Evolutionary conservation across 2,113 vertebrate genomes (phyloP).

Genomic region (Clarias batrachus): DNA sequence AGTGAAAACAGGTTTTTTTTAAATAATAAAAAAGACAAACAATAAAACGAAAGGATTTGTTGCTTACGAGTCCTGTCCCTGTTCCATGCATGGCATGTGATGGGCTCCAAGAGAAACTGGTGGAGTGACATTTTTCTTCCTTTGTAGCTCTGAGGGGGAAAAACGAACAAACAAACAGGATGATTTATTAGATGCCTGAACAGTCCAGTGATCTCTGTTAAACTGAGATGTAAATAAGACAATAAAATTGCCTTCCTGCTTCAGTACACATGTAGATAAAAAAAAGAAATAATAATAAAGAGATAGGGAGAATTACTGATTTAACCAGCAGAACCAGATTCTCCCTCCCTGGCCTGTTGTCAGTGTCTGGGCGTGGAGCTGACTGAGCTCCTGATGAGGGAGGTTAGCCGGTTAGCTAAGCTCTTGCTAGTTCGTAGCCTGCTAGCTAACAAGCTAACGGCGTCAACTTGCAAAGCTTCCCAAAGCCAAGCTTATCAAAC

Average conservation of each 20-base stretch:
- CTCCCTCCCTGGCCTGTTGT: background rate
- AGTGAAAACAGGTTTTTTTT: background rate
- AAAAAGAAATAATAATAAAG: too few relatives aligned
- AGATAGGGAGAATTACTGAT: background rate
- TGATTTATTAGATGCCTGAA: background rate
- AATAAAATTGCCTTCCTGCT: background rate
- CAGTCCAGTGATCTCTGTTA: background rate
- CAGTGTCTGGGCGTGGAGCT: slow-evolving; percentile 50
- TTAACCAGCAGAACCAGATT: slow-evolving; percentile 37
- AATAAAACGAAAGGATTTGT: background rate
- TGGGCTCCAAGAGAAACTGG: slow-evolving; percentile 96
- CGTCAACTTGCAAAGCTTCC: background rate
- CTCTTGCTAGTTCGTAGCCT: background rate
- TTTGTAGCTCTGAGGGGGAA: slow-evolving; percentile 30
- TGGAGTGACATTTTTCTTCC: slow-evolving; percentile 89
- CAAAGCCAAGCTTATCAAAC: background rate
- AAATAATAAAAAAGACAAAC: too few relatives aligned
- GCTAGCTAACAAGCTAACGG: slow-evolving; percentile 1
- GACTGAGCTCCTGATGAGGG: slow-evolving; percentile 26
- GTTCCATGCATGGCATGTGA: slow-evolving; percentile 99
- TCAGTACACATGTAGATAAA: rapidly evolving
- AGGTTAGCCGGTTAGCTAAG: slow-evolving; percentile 19
- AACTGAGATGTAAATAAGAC: background rate
- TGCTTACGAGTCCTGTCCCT: slow-evolving; percentile 92
- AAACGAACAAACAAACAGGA: background rate